Evolutionary conservation across 2,113 vertebrate species (phyloP), one percentile per base, ranked within the genome.

Genomic region (Gnathonemus echidnorhynchus): DNA sequence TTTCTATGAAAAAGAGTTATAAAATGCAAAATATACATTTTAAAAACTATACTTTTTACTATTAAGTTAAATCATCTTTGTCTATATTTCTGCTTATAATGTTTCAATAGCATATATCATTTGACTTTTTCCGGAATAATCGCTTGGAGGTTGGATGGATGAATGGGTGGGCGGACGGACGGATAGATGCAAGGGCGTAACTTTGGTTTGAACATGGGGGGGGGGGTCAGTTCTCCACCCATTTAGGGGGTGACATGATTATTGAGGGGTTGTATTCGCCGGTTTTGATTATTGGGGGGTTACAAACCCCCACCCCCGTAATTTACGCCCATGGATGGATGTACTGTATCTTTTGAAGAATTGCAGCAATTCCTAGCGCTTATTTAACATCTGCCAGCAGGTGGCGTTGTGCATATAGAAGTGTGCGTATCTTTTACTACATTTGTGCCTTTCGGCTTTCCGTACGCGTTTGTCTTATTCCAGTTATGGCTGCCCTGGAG

Each of bases 401-500:
- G 89, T 10, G 90, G 90, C 90, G 11, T 83, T 35, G 9, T 39
- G 4, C 5, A 2, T 42, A 21, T 80, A 2, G 35, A 56, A 8
- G 35, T 39, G 2, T 15, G 8, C 17, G 11, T 85, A 42, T 2
- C 21, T 85, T 48, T 58, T 45, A 8, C 45, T 45, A 24, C 10
- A 45, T 77, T 88, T 90, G 92, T 91, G 92, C 91, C 77, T 87
- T 42, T 50, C 2, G 1, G 0, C 0, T 35, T 42, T 27, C 94
- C 91, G 93, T 95, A 91, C 21, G 49, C 70, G 86, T 15, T 21
- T 1, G 45, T 85, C 48, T 84, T 49, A 49, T 0, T 83, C 4
- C 27, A 88, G 90, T 53, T 91, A 96, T 96, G 96, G 95, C 95
- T 84, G 88, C 94, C 0, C 86, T 90, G 90, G 46, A 84, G 2